A percentile compares a stretch with the other conserved stretches of the same genome.
Evolutionary conservation across 2,113 vertebrate genomes (phyloP).

Genomic region (Orcinus orca): DNA sequence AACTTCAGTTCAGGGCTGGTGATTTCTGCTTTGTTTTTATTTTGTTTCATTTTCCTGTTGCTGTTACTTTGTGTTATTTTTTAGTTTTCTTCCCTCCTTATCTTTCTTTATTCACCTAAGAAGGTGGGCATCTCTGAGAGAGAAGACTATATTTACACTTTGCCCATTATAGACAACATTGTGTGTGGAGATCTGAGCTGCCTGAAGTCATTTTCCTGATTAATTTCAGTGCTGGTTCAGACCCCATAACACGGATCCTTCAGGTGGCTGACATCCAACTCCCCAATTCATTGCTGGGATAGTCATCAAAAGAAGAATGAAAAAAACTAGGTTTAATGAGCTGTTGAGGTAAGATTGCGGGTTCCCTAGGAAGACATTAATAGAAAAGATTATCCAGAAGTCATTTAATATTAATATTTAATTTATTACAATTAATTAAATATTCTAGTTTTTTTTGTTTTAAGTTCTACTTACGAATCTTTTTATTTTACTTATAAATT

Average conservation of each 20-base stretch:
- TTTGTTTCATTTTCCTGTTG: background rate
- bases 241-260: background rate
- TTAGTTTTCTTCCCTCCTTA: background rate
- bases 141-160: background rate
- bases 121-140: background rate
- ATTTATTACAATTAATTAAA: constrained; percentile 4
- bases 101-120: background rate
- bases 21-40: background rate
- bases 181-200: background rate
- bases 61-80: background rate
- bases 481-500: background rate
- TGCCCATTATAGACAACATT: no score
- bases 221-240: background rate
- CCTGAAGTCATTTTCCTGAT: background rate
- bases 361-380: background rate
- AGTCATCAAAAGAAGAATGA: background rate
- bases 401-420: background rate
- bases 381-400: background rate
- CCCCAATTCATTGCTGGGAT: background rate
- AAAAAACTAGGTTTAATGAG: background rate
- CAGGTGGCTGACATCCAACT: background rate
- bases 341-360: background rate
- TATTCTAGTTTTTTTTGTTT: background rate
- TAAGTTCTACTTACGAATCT: background rate
- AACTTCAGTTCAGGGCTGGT: background rate